Evolutionary conservation across 2,888 invertebrate species (phyloP), one percentile per base, ranked within the genome.

Genomic region (Cheilosia scutellata): DNA sequence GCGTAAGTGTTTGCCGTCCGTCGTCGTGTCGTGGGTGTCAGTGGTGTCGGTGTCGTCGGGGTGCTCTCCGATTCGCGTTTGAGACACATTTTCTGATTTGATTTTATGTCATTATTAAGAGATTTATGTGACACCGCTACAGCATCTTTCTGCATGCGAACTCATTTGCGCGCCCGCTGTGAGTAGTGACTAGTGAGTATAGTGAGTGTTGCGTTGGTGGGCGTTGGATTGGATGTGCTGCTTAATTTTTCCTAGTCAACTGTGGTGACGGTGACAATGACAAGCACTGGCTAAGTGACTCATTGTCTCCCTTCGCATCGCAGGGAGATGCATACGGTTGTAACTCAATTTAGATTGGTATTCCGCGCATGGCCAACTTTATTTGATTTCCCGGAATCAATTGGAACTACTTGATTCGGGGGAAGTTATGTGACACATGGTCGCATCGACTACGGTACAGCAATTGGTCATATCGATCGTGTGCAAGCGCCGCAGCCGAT

Each of bases 41-140:
- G 51, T 33, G 51, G 51, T 47, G 51, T 44, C 42, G 20, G 20
- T 20, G 33, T 40, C 60, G 76, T 33, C 68, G 63, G 27, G 42
- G n/a, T 20, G 11, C 13, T 33, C 44, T 66, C 65, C 47, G 47
- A 72, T 63, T 37, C 57, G 37, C 55, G 44, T 65, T 75, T 42
- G 51, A 51, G 40, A 51, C 29, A 58, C 65, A 75, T 76, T 76
- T 68, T 44, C 55, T 74, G 55, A 75, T 80, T 75, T 80, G 75
- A 75, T 80, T 80, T 70, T 40, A 29, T 57, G 80, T 49, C 68
- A 75, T 70, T 80, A 80, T 80, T 80, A 55, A 49, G 62, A 70
- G 78, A 80, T 80, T 80, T 80, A 80, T 80, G 80, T 75, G 80
- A 75, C 75, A 80, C 9, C 42, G 40, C 49, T 7, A 78, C 78